A percentile compares a stretch with the other conserved stretches of the same genome.
These are phyloP conservation scores for Enteromius anoplus DNA, from an alignment of 2,797 vertebrate species.

Conservation along the genomic window DNA sequence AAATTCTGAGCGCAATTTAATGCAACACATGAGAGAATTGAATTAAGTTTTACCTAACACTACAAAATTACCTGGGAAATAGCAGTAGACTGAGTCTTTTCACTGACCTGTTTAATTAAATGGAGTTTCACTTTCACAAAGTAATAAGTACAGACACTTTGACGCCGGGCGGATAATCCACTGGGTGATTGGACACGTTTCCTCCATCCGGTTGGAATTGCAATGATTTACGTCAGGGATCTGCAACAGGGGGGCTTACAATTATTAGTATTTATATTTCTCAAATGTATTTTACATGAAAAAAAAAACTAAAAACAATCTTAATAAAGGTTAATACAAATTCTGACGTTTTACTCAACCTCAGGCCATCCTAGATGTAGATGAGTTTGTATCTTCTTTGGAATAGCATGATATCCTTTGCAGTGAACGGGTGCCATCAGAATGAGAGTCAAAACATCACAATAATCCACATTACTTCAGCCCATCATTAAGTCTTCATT, in stretches of 20 bases:
- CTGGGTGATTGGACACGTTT: slow-evolving; percentile 55
- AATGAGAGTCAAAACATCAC: neutral
- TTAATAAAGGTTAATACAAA: too few species aligned
- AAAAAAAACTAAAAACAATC: neutral
- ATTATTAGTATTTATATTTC: neutral
- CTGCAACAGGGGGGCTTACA: neutral
- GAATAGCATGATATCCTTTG: neutral
- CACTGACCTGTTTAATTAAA: slow-evolving; percentile 77
- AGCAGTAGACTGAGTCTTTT: slow-evolving; percentile 63
- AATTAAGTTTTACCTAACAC: slow-evolving; percentile 63
- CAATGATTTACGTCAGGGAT: slow-evolving; percentile 49
- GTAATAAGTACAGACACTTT: slow-evolving; percentile 69
- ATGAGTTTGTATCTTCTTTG: neutral
- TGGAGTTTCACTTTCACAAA: slow-evolving; percentile 70
- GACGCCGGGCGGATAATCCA: slow-evolving; percentile 54
- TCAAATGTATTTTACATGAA: neutral
- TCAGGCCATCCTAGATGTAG: neutral
- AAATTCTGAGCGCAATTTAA: slow-evolving; percentile 69
- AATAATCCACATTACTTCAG: neutral
- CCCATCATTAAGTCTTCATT: neutral
- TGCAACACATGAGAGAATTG: slow-evolving; percentile 64
- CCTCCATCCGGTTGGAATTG: slow-evolving; percentile 63
- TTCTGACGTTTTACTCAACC: neutral
- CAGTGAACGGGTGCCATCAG: neutral
- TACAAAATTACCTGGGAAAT: slow-evolving; percentile 71